These are phyloP conservation scores for Meteorus sp. DNA, from an alignment of 1,140 invertebrate genomes.

Conservation along the genomic window DNA sequence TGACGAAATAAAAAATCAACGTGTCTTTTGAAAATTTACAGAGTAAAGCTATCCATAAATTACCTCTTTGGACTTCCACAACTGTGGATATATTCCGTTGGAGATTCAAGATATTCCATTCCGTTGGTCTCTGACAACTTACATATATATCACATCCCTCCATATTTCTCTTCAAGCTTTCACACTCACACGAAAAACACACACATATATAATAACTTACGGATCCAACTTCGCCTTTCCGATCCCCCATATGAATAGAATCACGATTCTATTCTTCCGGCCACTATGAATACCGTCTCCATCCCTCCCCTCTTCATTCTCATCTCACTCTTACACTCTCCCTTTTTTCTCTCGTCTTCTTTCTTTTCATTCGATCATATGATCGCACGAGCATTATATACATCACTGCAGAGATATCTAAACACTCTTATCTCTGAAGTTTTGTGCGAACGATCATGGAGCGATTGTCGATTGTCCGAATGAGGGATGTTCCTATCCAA, in stretches of 20 bases:
- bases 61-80: slow-evolving; percentile 44
- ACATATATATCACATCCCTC: slow-evolving; percentile 20
- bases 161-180: neutral
- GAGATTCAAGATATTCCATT: slow-evolving; percentile 52
- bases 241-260: slow-evolving; percentile 48
- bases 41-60: slow-evolving; percentile 45
- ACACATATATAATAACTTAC: too few relatives aligned
- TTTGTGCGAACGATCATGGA: slow-evolving; percentile 26
- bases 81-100: slow-evolving; percentile 51
- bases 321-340: neutral
- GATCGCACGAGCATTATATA: neutral
- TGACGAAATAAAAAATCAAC: slow-evolving; percentile 19
- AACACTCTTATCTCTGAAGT: slow-evolving; percentile 35
- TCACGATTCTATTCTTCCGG: slow-evolving; percentile 53
- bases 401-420: slow-evolving; percentile 40
- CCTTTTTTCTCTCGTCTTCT: neutral
- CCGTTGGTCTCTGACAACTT: slow-evolving; percentile 39
- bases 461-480: slow-evolving; percentile 40
- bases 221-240: slow-evolving; percentile 39
- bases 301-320: slow-evolving; percentile 38
- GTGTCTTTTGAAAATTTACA: neutral
- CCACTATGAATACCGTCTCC: slow-evolving; percentile 41
- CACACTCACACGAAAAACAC: too few relatives aligned
- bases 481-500: slow-evolving; percentile 24
- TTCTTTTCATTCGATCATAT: slow-evolving; percentile 30